A percentile compares a stretch with the other conserved stretches of the same genome.
Evolutionary conservation across 2,113 vertebrate genomes (phyloP).

Genomic region (Pteruthius melanotis): DNA sequence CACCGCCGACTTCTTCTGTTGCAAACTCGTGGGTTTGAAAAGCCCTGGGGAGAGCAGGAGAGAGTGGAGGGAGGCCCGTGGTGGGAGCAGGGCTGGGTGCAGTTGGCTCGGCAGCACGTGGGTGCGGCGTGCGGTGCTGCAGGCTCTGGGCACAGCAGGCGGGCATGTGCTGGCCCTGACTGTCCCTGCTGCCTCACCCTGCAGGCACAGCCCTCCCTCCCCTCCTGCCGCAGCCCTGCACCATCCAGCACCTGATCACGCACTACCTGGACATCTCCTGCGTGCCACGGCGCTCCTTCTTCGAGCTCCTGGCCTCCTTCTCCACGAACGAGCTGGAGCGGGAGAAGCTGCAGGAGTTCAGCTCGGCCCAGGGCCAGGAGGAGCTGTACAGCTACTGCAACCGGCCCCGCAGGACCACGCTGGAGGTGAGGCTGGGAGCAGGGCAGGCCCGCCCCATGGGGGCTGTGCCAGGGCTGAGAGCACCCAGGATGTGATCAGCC

Average conservation of each 20-base stretch:
- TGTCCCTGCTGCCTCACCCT: neutral
- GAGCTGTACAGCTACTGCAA: conserved; percentile 87
- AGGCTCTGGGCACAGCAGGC: neutral
- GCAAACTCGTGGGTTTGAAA: neutral
- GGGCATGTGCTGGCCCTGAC: neutral
- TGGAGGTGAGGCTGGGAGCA: conserved; percentile 78
- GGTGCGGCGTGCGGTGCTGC: neutral
- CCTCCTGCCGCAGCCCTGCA: conserved; percentile 83
- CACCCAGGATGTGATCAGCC: neutral
- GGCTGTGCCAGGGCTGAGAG: neutral
- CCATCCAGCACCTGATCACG: conserved; percentile 76
- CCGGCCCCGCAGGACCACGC: conserved; percentile 82
- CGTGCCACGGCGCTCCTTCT: conserved; percentile 91
- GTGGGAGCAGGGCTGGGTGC: neutral
- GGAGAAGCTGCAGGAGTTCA: conserved; percentile 88
- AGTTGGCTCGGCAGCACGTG: neutral
- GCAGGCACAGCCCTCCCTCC: conserved; percentile 64
- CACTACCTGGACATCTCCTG: conserved; percentile 84
- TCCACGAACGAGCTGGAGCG: conserved; percentile 78
- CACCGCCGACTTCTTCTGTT: neutral
- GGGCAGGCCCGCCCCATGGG: rapidly evolving
- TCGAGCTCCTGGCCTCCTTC: conserved; percentile 82
- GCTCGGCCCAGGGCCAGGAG: conserved; percentile 85
- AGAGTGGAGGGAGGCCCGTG: too few species aligned
- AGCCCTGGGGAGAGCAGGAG: neutral